Evolutionary conservation across 2,113 vertebrate genomes (phyloP).

Genomic region (Heteronetta atricapilla): DNA sequence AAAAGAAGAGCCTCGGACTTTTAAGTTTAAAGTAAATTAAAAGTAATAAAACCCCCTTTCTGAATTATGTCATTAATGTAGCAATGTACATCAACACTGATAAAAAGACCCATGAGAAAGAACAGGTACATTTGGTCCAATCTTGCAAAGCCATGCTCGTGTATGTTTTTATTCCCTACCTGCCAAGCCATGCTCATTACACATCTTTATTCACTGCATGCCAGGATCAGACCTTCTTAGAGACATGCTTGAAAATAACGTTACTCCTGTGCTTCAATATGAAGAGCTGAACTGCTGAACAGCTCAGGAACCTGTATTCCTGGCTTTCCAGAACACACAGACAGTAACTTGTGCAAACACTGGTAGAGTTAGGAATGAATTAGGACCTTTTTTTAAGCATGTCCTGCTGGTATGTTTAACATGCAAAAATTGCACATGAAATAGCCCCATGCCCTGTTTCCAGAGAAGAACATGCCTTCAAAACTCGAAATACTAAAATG

Average conservation of each 20-base stretch:
- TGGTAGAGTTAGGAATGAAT: no score
- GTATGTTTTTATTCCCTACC: not conserved
- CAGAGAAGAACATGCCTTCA: not conserved
- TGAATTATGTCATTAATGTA: not conserved
- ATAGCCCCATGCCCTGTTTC: not conserved
- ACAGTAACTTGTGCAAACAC: not conserved
- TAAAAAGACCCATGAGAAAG: not conserved
- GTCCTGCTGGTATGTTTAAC: not conserved
- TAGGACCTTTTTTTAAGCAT: no score
- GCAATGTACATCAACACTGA: not conserved
- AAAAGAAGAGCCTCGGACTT: not conserved
- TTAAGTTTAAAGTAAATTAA: not conserved
- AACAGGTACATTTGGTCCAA: not conserved
- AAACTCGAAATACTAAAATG: not conserved
- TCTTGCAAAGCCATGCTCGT: not conserved
- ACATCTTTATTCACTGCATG: not conserved
- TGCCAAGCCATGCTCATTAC: not conserved
- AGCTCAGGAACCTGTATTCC: not conserved
- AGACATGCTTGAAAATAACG: not conserved
- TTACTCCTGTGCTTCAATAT: not conserved
- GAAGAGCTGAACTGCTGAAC: not conserved
- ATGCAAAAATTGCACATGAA: not conserved
- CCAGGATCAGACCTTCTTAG: not conserved
- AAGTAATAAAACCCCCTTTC: not conserved
- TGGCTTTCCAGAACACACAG: not conserved